Percentiles rank a stretch among this genome's conserved stretches.
phyloP scores from a whole-genome alignment of 2,888 invertebrate genomes.

The Rhopalosiphum nymphaeae region DNA sequence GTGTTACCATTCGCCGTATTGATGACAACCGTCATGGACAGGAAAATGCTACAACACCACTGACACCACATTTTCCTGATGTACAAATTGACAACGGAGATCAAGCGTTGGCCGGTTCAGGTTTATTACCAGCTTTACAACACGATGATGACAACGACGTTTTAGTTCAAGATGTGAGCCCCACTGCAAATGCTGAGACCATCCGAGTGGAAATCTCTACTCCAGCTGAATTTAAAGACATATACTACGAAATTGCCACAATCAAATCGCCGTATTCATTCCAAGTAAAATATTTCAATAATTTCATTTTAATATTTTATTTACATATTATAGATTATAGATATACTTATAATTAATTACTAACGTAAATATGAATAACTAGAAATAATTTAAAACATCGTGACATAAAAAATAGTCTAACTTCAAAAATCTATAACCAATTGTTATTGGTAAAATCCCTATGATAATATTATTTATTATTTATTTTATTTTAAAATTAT shows the following conservation, averaged over 20 bases:
- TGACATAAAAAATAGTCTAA: background rate
- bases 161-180: slow-evolving; percentile 68
- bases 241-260: slow-evolving; percentile 91
- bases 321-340: no score
- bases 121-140: slow-evolving; percentile 69
- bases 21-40: slow-evolving; percentile 71
- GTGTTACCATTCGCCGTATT: slow-evolving; percentile 83
- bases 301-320: background rate
- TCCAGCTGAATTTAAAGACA: slow-evolving; percentile 85
- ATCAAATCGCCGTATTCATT: slow-evolving; percentile 91
- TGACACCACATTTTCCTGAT: slow-evolving; percentile 70
- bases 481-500: background rate
- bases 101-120: slow-evolving; percentile 81
- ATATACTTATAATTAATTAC: background rate
- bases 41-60: slow-evolving; percentile 68
- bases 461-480: background rate
- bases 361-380: background rate
- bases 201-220: slow-evolving; percentile 90
- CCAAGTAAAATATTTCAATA: slow-evolving; percentile 76
- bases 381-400: background rate
- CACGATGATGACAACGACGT: slow-evolving; percentile 69
- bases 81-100: slow-evolving; percentile 73
- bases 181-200: slow-evolving; percentile 80
- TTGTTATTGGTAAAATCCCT: background rate
- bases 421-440: background rate